Conservation (phyloP, 2,113 vertebrate genomes). For the Paratilapia polleni region DNA sequence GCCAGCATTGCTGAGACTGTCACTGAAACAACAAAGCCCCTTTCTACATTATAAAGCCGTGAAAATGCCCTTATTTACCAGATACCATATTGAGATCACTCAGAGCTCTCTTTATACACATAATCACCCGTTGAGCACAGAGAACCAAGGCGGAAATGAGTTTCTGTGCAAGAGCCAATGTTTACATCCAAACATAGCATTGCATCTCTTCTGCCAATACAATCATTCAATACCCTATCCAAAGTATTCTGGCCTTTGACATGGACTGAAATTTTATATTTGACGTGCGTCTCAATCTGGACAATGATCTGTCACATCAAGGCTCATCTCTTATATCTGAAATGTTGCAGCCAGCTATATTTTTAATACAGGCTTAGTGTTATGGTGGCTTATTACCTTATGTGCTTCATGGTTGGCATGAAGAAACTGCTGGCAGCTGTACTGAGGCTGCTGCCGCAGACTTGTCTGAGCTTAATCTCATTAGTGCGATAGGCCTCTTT, state of each 20-base stretch:
- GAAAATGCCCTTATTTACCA: conserved; percentile 46
- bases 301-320: conserved; percentile 48
- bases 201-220: conserved; percentile 7
- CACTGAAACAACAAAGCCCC: conserved; percentile 48
- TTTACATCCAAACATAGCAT: conserved; percentile 27
- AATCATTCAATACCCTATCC: background rate
- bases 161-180: background rate
- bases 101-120: conserved; percentile 15
- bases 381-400: conserved; percentile 53
- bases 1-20: conserved; percentile 40
- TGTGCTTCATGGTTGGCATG: conserved; percentile 52
- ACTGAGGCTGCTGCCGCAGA: conserved; percentile 60
- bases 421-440: conserved; percentile 67
- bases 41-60: conserved; percentile 5
- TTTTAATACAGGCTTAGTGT: conserved; percentile 57
- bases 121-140: conserved; percentile 8
- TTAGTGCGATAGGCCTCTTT: conserved; percentile 56
- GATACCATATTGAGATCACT: conserved; percentile 26
- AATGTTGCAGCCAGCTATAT: conserved; percentile 33
- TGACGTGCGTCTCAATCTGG: conserved; percentile 36
- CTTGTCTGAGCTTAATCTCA: conserved; percentile 60
- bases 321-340: conserved; percentile 33
- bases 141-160: background rate
- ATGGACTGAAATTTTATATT: conserved; percentile 14
- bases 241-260: conserved; percentile 41